Evolutionary conservation across 2,888 invertebrate species (phyloP).

Genomic region (Campoletis raptor): DNA sequence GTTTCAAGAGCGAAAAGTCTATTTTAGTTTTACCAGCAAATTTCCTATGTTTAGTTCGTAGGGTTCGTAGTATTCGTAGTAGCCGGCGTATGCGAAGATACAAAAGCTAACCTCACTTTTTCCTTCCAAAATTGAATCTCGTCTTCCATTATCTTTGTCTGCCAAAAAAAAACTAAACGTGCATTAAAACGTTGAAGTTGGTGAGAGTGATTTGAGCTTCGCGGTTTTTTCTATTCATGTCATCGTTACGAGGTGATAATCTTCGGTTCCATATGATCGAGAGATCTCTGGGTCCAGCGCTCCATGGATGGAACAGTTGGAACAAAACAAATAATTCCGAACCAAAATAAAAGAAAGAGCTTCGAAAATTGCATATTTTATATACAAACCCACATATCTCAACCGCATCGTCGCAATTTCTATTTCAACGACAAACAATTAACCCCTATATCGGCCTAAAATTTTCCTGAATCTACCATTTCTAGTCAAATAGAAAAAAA

Average conservation of each 20-base stretch:
- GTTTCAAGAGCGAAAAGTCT: not conserved
- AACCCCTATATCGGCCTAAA: not conserved
- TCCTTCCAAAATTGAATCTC: slow-evolving; percentile 3
- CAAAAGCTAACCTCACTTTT: slow-evolving; percentile 51
- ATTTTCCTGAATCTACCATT: not conserved
- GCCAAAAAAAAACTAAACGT: not conserved
- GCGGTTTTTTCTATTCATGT: slow-evolving; percentile 18
- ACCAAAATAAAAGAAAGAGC: slow-evolving; percentile 31
- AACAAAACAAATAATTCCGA: slow-evolving; percentile 23
- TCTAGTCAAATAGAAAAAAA: slow-evolving; percentile 12
- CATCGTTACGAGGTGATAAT: slow-evolving; percentile 6
- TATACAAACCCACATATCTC: not conserved
- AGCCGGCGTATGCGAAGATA: slow-evolving; percentile 48
- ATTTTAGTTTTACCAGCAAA: not conserved
- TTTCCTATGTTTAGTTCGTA: not conserved
- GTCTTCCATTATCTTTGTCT: slow-evolving; percentile 53
- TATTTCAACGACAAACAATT: not conserved
- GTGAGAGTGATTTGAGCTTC: not conserved
- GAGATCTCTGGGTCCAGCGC: slow-evolving; percentile 20
- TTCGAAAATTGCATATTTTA: not conserved
- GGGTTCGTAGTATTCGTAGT: no score
- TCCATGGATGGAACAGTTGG: slow-evolving; percentile 54
- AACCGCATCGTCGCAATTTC: not conserved
- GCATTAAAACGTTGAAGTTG: not conserved
- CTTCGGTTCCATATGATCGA: slow-evolving; percentile 37